Evolutionary conservation across 2,888 invertebrate species (phyloP).

Genomic region (Muschampia plurimacula): DNA sequence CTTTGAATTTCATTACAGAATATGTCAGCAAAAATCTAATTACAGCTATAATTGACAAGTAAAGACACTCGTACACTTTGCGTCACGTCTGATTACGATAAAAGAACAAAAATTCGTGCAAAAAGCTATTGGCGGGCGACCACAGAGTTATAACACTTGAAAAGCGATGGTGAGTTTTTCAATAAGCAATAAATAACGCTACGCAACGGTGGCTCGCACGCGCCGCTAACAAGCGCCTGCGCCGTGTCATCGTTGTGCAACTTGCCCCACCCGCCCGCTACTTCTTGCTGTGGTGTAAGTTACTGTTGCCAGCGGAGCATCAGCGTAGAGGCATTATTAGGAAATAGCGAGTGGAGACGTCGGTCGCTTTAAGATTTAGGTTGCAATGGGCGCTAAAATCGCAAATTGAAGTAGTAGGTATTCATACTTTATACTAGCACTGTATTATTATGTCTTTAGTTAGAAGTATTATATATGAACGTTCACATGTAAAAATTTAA

Average conservation of each 20-base stretch:
- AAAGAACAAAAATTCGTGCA: conserved; percentile 52
- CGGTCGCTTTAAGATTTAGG: too few relatives aligned
- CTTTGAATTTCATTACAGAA: conserved; percentile 22
- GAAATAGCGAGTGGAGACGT: too few relatives aligned
- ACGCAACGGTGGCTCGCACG: conserved; percentile 80
- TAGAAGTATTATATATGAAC: too few relatives aligned
- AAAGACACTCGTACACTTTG: conserved; percentile 44
- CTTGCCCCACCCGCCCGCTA: conserved; percentile 78
- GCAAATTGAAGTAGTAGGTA: too few relatives aligned
- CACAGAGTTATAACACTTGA: conserved; percentile 66
- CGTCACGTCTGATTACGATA: conserved; percentile 47
- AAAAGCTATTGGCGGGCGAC: conserved; percentile 54
- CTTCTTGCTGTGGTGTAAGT: conserved; percentile 55
- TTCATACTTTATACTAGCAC: too few relatives aligned
- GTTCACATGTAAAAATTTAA: too few relatives aligned
- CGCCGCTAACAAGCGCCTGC: conserved; percentile 78
- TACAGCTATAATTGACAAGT: conserved; percentile 47
- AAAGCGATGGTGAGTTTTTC: conserved; percentile 78
- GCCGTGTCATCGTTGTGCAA: conserved; percentile 82
- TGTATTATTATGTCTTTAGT: too few relatives aligned
- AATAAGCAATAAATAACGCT: conserved; percentile 83
- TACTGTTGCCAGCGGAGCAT: conserved; percentile 43
- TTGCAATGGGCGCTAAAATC: too few relatives aligned
- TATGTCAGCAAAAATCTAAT: conserved; percentile 34
- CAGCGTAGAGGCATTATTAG: neutral